Base-by-base conservation (phyloP, 2,888 invertebrate species). In the Nymphalis c-album region DNA sequence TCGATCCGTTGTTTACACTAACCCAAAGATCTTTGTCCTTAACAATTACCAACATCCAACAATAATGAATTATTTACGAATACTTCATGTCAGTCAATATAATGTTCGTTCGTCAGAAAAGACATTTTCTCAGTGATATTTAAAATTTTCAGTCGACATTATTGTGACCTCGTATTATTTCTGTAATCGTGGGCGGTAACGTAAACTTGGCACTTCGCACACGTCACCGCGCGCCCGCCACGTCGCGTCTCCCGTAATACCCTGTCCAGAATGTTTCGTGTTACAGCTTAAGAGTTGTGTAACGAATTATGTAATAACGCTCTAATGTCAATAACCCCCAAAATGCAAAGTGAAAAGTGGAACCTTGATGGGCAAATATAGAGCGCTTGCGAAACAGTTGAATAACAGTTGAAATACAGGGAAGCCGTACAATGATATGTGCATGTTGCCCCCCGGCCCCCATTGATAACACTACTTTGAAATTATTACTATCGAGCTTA, bases 241-340 rank as follows among this genome's bases (percentile, higher is more conserved):
- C 73, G 71, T 70, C 79, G 79, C 81, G 72, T 78, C 74, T 74
- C 71, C 77, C 78, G 76, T 75, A 73, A 78, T 77, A 76, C 74
- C 74, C 73, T 71, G 77, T 82, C 79, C 80, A 79, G 81, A 81
- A 78, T 83, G 82, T 79, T 77, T 57, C 22, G 69, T 70, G 71
- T 78, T 74, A 77, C 78, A 75, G 71, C 75, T 71, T 75, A 55
- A 80, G 6, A 76, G 78, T 87, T 83, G 80, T 74, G 80, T 88
- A 87, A 87, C 80, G 76, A 72, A 83, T 87, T 87, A 83, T 86
- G 85, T 86, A 87, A 88, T 79, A 73, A 76, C 74, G 76, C 81
- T 80, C 78, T 85, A 85, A 88, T 87, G 92, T 92, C 91, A 92
- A 90, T 91, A 91, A 92, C 91, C 91, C 84, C 86, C 87, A 88